Conservation (phyloP, 2,888 invertebrate genomes). For the Lingula anatina region DNA sequence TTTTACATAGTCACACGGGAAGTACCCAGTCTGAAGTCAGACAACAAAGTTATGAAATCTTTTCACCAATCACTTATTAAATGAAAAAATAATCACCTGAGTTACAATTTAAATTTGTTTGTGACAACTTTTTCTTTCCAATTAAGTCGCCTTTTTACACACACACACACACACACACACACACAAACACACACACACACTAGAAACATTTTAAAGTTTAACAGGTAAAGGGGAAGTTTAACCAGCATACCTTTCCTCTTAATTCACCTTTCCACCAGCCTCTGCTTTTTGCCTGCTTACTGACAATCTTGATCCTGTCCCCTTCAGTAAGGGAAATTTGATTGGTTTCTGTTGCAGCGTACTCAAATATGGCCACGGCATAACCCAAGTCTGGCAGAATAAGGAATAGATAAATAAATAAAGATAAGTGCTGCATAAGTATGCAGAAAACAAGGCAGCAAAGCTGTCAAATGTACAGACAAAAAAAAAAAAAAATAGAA, state of each 20-base stretch:
- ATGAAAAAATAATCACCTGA: too few relatives aligned
- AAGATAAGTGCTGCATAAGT: too few relatives aligned
- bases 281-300: slow-evolving; percentile 81
- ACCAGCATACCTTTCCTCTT: slow-evolving; percentile 42
- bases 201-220: not conserved
- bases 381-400: slow-evolving; percentile 49
- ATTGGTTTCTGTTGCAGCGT: slow-evolving; percentile 57
- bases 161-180: too few relatives aligned
- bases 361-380: slow-evolving; percentile 58
- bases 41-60: slow-evolving; percentile 1
- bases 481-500: too few relatives aligned
- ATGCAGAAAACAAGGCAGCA: too few relatives aligned
- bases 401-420: too few relatives aligned
- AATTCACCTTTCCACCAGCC: slow-evolving; percentile 93
- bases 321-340: slow-evolving; percentile 78
- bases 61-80: too few relatives aligned
- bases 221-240: not conserved
- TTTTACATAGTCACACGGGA: slow-evolving; percentile 49
- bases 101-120: too few relatives aligned
- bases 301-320: slow-evolving; percentile 76
- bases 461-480: too few relatives aligned
- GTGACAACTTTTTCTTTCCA: too few relatives aligned
- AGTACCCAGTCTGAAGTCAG: slow-evolving; percentile 51
- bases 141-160: too few relatives aligned
- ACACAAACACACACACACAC: too few relatives aligned